A percentile compares a stretch with the other conserved stretches of the same genome.
These are phyloP conservation scores for Drosophila equinoxialis DNA, from an alignment of 1,140 invertebrate species.

Conservation along the genomic window DNA sequence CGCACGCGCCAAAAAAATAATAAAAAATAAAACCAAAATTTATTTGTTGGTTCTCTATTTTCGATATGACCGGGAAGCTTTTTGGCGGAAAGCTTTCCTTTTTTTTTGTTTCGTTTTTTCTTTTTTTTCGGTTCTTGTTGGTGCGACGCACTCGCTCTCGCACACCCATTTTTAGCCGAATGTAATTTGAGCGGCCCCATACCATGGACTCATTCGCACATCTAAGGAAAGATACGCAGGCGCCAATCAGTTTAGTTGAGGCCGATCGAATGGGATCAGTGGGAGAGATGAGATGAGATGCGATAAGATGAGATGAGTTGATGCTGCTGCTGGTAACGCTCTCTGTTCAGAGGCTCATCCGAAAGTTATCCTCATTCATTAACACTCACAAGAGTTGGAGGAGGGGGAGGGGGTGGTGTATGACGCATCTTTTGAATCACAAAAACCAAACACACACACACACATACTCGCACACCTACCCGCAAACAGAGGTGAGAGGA, in stretches of 20 bases:
- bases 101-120: not conserved
- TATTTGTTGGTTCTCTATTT: conserved; percentile 20
- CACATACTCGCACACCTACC: not conserved
- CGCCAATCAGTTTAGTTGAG: conserved; percentile 16
- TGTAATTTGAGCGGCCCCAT: conserved; percentile 82
- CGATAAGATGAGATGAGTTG: conserved; percentile 2
- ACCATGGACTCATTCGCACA: conserved; percentile 78
- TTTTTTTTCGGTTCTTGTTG: not conserved
- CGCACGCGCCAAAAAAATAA: conserved; percentile 61
- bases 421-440: conserved; percentile 8
- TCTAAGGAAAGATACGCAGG: conserved; percentile 11
- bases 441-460: conserved; percentile 1
- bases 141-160: conserved; percentile 61
- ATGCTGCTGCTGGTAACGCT: conserved; percentile 41
- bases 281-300: conserved; percentile 7
- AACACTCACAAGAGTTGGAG: conserved; percentile 27
- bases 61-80: conserved; percentile 37
- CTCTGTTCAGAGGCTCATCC: conserved; percentile 37
- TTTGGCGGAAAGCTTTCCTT: conserved; percentile 50
- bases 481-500: not conserved
- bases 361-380: conserved; percentile 51
- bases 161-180: conserved; percentile 82
- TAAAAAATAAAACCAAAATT: conserved; percentile 18
- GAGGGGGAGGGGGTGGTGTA: not conserved
- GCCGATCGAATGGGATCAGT: conserved; percentile 8